These are phyloP conservation scores for Sebastes nivosus DNA, from an alignment of 2,797 vertebrate genomes.

Conservation along the genomic window DNA sequence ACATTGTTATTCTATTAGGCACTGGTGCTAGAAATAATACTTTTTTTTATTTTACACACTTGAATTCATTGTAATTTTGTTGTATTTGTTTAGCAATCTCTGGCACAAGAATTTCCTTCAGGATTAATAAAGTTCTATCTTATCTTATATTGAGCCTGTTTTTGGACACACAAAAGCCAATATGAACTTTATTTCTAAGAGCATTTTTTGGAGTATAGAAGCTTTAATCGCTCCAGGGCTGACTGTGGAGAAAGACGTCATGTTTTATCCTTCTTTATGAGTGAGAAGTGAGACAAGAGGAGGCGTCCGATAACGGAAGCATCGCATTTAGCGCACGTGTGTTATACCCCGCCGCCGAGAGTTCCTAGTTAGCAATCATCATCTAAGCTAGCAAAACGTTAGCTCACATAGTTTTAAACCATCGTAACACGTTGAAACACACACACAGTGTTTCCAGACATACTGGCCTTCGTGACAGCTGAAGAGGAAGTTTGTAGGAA, in stretches of 20 bases:
- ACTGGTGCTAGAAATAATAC: too few relatives aligned
- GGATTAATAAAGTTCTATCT: too few relatives aligned
- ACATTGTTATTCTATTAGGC: too few relatives aligned
- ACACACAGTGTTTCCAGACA: background rate
- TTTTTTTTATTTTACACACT: too few relatives aligned
- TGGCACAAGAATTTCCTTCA: too few relatives aligned
- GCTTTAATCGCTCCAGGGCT: too few relatives aligned
- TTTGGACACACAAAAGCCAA: background rate
- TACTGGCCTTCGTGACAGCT: background rate
- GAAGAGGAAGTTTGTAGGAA: slow-evolving; percentile 52
- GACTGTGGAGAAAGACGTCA: fast-evolving
- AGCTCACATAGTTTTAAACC: background rate
- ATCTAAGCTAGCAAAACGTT: slow-evolving; percentile 36
- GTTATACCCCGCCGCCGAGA: slow-evolving; percentile 37
- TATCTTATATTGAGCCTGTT: background rate
- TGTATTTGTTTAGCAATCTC: too few relatives aligned
- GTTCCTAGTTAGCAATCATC: slow-evolving; percentile 37
- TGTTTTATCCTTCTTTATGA: background rate
- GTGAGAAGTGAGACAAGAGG: background rate
- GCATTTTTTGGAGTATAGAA: background rate
- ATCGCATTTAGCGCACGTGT: slow-evolving; percentile 67
- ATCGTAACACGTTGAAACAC: background rate
- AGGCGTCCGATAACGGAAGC: slow-evolving; percentile 64
- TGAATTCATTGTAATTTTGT: too few relatives aligned
- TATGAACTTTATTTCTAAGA: background rate